Base-by-base conservation (phyloP, 1,140 invertebrate genomes). In the Vanessa tameamea region DNA sequence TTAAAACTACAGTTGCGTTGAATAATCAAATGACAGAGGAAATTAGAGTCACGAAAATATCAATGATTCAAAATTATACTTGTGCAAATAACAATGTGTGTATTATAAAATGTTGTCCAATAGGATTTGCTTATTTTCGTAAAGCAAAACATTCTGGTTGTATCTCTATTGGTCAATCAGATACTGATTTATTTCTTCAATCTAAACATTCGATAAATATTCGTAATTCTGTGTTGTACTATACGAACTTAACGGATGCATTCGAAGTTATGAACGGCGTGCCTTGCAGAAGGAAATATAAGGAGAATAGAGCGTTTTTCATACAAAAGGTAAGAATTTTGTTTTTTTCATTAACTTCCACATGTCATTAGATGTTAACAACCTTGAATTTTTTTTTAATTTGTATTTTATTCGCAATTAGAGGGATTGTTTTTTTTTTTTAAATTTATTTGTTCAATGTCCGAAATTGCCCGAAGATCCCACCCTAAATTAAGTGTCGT, bases 61-160 rank as follows among this genome's bases (percentile, higher is more conserved):
- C 47, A 31, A 61, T 70, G 16, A 48, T 23, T n/a, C n/a, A 50
- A 16, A 31, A 31, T 31, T 31, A 37, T 51, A 63, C 57, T 16
- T 70, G 68, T 63, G 4, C 47, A 51, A 2, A 20, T n/a, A n/a
- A n/a, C n/a, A n/a, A n/a, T 43, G 64, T 23, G 26, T 85, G 80
- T 82, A 13, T 85, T n/a, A 80, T 75, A 23, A 85, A 85, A 72
- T 85, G 83, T 76, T 85, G 83, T 64, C 80, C 80, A 0, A 9
- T 72, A 15, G 77, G 74, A 12, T 76, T 73, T 59, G 78, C 76
- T 26, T 70, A 61, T 37, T 70, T 16, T 50, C 43, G 57, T 48
- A 70, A 70, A 31, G 6, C 0, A 11, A 70, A 63, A 13, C 13
- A 1, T 31, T 12, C 7, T 37, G 68, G 68, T 37, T 70, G 68